These are phyloP conservation scores for Hermatobates lingyangjiaoensis DNA, from an alignment of 1,140 invertebrate genomes.

Conservation along the genomic window DNA sequence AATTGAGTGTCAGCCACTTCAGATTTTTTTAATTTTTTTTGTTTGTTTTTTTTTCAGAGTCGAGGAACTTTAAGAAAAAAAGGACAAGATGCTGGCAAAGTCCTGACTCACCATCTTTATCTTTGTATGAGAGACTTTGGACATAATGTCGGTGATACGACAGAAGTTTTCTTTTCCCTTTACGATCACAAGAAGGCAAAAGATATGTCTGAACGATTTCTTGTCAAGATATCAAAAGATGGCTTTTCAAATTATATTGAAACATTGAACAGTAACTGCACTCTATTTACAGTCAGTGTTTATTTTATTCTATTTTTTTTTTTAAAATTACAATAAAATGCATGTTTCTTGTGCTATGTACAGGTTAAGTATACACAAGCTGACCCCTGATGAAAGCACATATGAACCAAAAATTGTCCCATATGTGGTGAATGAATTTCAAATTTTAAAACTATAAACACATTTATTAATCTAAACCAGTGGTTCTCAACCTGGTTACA, in stretches of 20 bases:
- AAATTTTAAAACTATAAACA: too few relatives aligned
- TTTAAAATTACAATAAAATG: neutral
- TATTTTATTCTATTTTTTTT: slow-evolving; percentile 1
- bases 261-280: slow-evolving; percentile 69
- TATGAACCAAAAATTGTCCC: neutral
- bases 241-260: slow-evolving; percentile 78
- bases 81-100: slow-evolving; percentile 43
- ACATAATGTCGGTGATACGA: slow-evolving; percentile 66
- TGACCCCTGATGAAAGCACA: neutral
- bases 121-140: slow-evolving; percentile 77
- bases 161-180: slow-evolving; percentile 70
- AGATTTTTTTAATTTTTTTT: too few relatives aligned
- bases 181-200: slow-evolving; percentile 53
- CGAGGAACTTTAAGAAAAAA: slow-evolving; percentile 48
- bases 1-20: too few relatives aligned
- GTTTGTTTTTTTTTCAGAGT: too few relatives aligned
- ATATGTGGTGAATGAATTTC: too few relatives aligned
- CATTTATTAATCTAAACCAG: too few relatives aligned
- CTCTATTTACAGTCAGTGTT: slow-evolving; percentile 60
- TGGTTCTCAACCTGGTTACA: too few relatives aligned
- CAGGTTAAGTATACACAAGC: neutral
- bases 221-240: slow-evolving; percentile 70
- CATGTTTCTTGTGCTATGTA: too few relatives aligned
- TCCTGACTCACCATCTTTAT: slow-evolving; percentile 61
- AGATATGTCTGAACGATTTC: slow-evolving; percentile 60